These are phyloP conservation scores for Nomia melanderi DNA, from an alignment of 1,140 invertebrate genomes.

Conservation along the genomic window DNA sequence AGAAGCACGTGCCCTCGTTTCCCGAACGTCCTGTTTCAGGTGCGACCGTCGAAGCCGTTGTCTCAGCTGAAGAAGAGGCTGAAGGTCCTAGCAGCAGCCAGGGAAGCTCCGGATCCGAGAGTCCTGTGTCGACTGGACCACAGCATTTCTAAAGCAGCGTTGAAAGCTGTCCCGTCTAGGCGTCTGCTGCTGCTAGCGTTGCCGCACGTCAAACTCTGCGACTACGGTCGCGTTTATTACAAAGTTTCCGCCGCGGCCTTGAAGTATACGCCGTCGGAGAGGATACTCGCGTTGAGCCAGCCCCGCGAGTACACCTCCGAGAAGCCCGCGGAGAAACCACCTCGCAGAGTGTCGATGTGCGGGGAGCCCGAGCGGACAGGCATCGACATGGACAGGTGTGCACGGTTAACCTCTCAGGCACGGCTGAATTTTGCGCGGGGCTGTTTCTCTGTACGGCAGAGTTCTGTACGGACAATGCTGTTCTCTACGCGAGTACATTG, in stretches of 20 bases:
- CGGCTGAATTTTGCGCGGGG: too few relatives aligned
- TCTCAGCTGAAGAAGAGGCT: constrained; percentile 49
- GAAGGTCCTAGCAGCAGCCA: constrained; percentile 27
- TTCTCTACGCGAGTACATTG: too few relatives aligned
- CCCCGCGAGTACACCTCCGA: constrained; percentile 14
- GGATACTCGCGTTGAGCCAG: constrained; percentile 48
- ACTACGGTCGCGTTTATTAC: constrained; percentile 33
- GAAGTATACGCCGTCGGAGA: constrained; percentile 42
- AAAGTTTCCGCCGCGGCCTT: constrained; percentile 50
- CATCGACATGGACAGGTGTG: too few relatives aligned
- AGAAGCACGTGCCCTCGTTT: too few relatives aligned
- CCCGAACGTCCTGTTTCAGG: too few relatives aligned
- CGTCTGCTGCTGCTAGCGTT: constrained; percentile 48
- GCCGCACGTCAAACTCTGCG: constrained; percentile 12
- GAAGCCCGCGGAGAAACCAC: background rate
- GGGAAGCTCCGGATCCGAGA: constrained; percentile 3
- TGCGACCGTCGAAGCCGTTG: constrained; percentile 55
- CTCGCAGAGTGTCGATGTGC: background rate
- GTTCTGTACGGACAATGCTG: too few relatives aligned
- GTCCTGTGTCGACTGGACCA: background rate
- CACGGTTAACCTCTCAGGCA: too few relatives aligned
- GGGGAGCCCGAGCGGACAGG: too few relatives aligned
- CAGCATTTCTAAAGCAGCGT: constrained; percentile 47
- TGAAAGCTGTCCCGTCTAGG: constrained; percentile 42
- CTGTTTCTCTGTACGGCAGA: too few relatives aligned